Evolutionary conservation across 2,797 vertebrate species (phyloP), one percentile per base, ranked within the genome.

Genomic region (Chromobotia macracanthus): DNA sequence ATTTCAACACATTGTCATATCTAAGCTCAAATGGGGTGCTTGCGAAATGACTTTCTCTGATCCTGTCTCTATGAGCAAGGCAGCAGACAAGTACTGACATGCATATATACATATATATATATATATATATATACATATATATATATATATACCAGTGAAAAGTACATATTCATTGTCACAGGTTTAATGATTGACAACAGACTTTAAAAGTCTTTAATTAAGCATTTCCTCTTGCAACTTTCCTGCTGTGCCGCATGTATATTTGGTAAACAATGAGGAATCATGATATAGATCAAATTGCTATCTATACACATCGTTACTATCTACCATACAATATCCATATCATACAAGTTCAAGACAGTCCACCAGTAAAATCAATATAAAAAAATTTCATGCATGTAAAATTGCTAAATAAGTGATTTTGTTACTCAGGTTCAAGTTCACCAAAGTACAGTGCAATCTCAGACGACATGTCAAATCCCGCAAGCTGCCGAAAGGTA

Each of bases 381-480:
- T 44, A 44, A 44, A 44, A 44, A 10, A 38, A 38, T 38, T 38
- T 1, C 41, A 25, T 44, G 13, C 60, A 25, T 44, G 38, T 18
- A 25, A 56, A 46, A 56, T 46, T 0, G 38, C 64, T 16, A 75
- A 75, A 75, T 55, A 66, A 50, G 3, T 66, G 21, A 10, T 64
- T 75, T 44, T 55, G 28, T 58, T 38, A 38, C 8, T 48, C 72
- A 63, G 5, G 48, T 56, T 69, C 50, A 38, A 44, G 41, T 44
- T 44, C 41, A 44, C 41, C 41, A 44, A 44, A 44, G 7, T 16
- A 28, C 41, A 44, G 41, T 44, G 41, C 55, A 83, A 84, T 73
- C 80, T 82, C 65, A 84, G 67, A 80, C 58, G 70, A 81, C 88
- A 84, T 85, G 87, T 91, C 88, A 82, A 85, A 89, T 92, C 92